Evolutionary conservation across 2,113 vertebrate genomes (phyloP).

Genomic region (Abramis brama): DNA sequence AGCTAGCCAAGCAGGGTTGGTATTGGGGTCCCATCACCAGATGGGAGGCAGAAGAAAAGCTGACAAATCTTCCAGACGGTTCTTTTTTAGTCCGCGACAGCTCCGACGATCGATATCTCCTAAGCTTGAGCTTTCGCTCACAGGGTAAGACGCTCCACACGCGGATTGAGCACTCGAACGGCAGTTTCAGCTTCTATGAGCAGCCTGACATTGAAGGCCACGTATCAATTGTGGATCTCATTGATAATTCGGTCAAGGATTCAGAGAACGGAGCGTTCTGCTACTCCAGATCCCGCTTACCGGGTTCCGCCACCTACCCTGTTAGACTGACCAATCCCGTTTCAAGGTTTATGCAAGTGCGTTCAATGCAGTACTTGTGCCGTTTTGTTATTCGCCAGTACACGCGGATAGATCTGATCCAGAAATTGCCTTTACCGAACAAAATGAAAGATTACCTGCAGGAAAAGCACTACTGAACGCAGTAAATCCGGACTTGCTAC

Average conservation of each 20-base stretch:
- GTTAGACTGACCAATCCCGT: constrained; percentile 96
- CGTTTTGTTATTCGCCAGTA: constrained; percentile 98
- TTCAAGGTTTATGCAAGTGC: constrained; percentile 98
- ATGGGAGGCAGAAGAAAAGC: constrained; percentile 97
- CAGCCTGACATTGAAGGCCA: constrained; percentile 98
- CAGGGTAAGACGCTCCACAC: constrained; percentile 97
- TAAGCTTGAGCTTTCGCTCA: constrained; percentile 97
- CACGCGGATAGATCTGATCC: constrained; percentile 97
- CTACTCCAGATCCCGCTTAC: constrained; percentile 94
- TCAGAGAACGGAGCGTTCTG: constrained; percentile 98
- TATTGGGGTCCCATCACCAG: constrained; percentile 99
- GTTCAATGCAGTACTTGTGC: constrained; percentile 97
- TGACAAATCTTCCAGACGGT: constrained; percentile 89
- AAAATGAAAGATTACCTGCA: constrained; percentile 95
- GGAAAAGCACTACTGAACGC: constrained; percentile 93
- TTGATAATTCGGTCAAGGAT: constrained; percentile 97
- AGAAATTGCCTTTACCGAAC: constrained; percentile 98
- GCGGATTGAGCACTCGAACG: constrained; percentile 96
- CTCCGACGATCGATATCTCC: constrained; percentile 94
- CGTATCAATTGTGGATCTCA: constrained; percentile 95
- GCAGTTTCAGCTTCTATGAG: constrained; percentile 98
- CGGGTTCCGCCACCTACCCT: constrained; percentile 95
- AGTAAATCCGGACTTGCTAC: constrained; percentile 69
- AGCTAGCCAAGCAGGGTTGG: constrained; percentile 90
- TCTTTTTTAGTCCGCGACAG: constrained; percentile 97